phyloP scores from a whole-genome alignment of 2,113 vertebrate genomes.

The Turnix velox region DNA sequence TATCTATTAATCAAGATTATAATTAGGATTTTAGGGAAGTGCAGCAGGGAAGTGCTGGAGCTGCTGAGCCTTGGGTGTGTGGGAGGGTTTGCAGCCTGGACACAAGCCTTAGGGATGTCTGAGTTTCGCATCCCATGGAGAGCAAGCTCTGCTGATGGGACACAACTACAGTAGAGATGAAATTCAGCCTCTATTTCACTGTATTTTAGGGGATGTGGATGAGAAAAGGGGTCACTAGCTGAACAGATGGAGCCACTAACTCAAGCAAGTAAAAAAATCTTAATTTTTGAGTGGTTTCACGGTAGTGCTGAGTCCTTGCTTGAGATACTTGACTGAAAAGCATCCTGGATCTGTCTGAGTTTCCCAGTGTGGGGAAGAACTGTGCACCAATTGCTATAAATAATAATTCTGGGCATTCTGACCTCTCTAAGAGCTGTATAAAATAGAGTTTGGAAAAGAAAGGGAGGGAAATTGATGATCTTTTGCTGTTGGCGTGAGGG shows the following conservation, averaged over 20 bases:
- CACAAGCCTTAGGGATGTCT: accelerated
- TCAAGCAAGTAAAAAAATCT: background rate
- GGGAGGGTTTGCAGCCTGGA: background rate
- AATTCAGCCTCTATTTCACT: accelerated
- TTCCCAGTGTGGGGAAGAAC: background rate
- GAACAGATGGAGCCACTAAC: background rate
- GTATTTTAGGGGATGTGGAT: background rate
- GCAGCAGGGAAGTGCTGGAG: background rate
- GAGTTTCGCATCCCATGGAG: accelerated
- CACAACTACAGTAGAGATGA: background rate
- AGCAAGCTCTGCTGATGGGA: background rate
- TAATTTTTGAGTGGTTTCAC: background rate
- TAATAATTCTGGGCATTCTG: background rate
- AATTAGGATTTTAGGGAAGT: conserved; percentile 44
- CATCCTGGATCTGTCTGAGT: background rate
- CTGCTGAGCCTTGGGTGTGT: background rate
- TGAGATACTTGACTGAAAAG: accelerated
- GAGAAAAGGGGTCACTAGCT: background rate
- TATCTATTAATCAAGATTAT: conserved; percentile 59
- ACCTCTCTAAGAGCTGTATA: background rate
- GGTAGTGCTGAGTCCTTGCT: background rate
- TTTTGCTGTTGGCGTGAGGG: background rate
- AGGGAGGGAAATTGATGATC: background rate
- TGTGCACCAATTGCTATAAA: background rate
- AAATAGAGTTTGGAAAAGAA: background rate